A percentile compares a stretch with the other conserved stretches of the same genome.
These are phyloP conservation scores for Aphidius gifuensis DNA, from an alignment of 1,140 invertebrate genomes.

Conservation along the genomic window DNA sequence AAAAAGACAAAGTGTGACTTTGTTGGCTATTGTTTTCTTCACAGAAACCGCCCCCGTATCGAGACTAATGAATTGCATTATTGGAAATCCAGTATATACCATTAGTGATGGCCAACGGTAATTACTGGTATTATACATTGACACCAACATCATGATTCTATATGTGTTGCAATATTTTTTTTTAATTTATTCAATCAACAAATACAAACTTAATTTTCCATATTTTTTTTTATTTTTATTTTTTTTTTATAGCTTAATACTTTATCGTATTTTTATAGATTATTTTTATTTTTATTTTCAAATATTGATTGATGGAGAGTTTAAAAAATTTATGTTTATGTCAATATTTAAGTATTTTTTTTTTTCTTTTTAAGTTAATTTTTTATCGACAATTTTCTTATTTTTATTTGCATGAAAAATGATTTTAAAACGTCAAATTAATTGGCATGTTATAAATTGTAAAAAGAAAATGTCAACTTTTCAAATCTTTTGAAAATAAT, in stretches of 20 bases:
- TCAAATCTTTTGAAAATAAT: too few species aligned
- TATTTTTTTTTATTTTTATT: neutral
- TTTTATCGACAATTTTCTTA: slow-evolving; percentile 3
- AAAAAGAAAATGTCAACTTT: too few species aligned
- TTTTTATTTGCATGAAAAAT: too few species aligned
- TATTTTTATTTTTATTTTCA: too few species aligned
- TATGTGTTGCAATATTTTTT: neutral
- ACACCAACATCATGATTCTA: neutral
- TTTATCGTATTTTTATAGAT: too few species aligned
- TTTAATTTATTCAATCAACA: neutral
- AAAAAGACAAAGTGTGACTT: neutral
- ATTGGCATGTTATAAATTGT: too few species aligned
- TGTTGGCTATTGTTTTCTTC: slow-evolving; percentile 33
- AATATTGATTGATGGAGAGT: too few species aligned
- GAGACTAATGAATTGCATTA: slow-evolving; percentile 42
- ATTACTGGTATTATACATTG: slow-evolving; percentile 32
- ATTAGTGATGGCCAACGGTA: slow-evolving; percentile 34
- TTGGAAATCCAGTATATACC: slow-evolving; percentile 35
- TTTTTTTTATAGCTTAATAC: too few species aligned
- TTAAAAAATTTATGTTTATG: too few species aligned
- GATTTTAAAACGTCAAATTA: too few species aligned
- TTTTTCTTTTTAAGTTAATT: neutral
- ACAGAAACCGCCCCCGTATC: slow-evolving; percentile 16
- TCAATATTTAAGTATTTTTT: too few species aligned
- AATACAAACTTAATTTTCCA: slow-evolving; percentile 1